Conservation (phyloP, 2,113 vertebrate genomes). For the Cinclus mexicanus region DNA sequence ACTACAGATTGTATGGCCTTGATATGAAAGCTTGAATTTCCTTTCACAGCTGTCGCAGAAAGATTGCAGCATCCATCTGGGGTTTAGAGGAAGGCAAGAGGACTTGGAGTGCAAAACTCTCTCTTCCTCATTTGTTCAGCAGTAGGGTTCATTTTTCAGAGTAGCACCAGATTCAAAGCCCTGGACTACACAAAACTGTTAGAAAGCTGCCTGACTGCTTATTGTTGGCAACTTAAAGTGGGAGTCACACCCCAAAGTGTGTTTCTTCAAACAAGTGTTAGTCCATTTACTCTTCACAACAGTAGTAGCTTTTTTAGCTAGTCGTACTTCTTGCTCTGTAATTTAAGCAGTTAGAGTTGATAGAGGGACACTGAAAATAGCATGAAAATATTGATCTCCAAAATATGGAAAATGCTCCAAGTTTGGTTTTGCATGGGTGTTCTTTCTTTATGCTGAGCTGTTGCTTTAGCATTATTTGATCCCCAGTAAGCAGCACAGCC, state of each 20-base stretch:
- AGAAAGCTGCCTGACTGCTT: not conserved
- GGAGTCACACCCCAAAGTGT: not conserved
- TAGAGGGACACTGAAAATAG: not conserved
- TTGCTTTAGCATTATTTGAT: not conserved
- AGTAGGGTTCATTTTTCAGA: not conserved
- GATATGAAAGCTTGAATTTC: not conserved
- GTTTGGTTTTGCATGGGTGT: not conserved
- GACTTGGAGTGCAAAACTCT: not conserved
- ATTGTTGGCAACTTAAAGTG: not conserved
- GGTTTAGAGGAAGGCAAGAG: not conserved
- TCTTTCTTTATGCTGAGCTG: not conserved
- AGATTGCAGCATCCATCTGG: not conserved
- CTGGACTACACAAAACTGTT: not conserved
- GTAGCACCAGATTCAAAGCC: not conserved
- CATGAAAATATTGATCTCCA: not conserved
- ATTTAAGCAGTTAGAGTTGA: not conserved
- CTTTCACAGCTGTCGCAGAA: not conserved
- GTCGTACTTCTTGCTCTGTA: not conserved
- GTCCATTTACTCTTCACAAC: not conserved
- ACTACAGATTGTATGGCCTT: not conserved
- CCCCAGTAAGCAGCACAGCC: not conserved
- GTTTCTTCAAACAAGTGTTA: not conserved
- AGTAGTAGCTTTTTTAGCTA: not conserved
- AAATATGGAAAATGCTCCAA: not conserved
- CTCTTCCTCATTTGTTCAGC: not conserved